Conservation (phyloP, 2,888 invertebrate species). For the Iphiclides podalirius region DNA sequence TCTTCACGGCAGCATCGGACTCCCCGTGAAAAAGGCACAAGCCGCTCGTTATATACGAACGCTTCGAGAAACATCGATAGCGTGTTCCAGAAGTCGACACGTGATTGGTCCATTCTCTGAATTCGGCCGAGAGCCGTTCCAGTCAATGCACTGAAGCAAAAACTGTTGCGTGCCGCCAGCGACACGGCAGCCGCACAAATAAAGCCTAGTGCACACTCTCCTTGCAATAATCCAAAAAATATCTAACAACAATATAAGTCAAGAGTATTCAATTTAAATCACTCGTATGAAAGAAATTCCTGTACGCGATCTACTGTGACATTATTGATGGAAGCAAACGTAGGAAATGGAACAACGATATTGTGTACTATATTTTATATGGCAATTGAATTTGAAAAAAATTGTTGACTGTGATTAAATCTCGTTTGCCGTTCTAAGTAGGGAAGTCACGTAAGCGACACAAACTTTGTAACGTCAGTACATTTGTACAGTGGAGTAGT, state of each 20-base stretch:
- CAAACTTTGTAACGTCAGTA: too few relatives aligned
- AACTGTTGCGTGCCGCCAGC: slow-evolving; percentile 41
- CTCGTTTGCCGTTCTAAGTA: too few relatives aligned
- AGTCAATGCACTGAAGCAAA: slow-evolving; percentile 59
- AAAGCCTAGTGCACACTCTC: neutral
- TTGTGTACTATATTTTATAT: too few relatives aligned
- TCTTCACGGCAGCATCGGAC: slow-evolving; percentile 75
- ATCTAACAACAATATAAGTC: neutral
- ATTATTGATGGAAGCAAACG: too few relatives aligned
- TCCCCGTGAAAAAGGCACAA: slow-evolving; percentile 43
- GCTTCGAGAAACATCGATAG: slow-evolving; percentile 44
- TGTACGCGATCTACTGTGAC: too few relatives aligned
- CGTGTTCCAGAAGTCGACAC: slow-evolving; percentile 51
- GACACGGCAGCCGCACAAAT: neutral
- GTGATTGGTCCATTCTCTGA: slow-evolving; percentile 50
- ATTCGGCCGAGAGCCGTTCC: slow-evolving; percentile 55
- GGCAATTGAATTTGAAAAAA: too few relatives aligned
- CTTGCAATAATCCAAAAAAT: too few relatives aligned
- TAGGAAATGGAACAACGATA: too few relatives aligned
- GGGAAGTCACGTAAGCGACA: too few relatives aligned
- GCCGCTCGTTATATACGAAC: slow-evolving; percentile 39
- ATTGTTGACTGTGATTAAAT: too few relatives aligned
- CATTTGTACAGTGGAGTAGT: too few relatives aligned
- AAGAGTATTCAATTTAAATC: neutral
- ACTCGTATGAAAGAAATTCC: too few relatives aligned